Percentiles rank a stretch among this genome's conserved stretches.
phyloP scores from a whole-genome alignment of 2,888 invertebrate species.

The Sericinus montela region DNA sequence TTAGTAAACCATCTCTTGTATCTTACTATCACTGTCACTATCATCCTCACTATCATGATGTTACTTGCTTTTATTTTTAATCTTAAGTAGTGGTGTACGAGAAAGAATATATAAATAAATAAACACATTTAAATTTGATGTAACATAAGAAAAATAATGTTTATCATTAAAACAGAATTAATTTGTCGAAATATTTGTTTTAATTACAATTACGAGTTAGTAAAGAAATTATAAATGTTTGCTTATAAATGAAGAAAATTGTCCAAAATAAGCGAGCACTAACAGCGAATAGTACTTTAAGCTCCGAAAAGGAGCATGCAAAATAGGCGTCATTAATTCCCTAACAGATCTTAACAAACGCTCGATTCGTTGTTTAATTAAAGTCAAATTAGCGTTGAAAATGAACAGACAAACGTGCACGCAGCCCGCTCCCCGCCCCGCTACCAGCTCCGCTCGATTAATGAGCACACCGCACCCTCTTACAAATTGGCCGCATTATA shows the following conservation, averaged over 20 bases:
- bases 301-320: slow-evolving; percentile 17
- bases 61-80: too few species aligned
- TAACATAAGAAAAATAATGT: too few species aligned
- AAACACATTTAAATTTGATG: too few species aligned
- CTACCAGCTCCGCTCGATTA: slow-evolving; percentile 40
- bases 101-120: too few species aligned
- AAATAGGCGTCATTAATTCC: slow-evolving; percentile 22
- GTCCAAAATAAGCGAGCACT: slow-evolving; percentile 1
- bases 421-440: slow-evolving; percentile 26
- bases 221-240: not conserved
- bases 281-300: not conserved
- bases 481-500: slow-evolving; percentile 76
- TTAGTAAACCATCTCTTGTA: too few species aligned
- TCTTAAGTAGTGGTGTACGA: too few species aligned
- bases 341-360: slow-evolving; percentile 21
- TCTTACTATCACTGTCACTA: too few species aligned
- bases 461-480: slow-evolving; percentile 68
- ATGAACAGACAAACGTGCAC: slow-evolving; percentile 40
- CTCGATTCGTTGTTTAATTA: slow-evolving; percentile 52
- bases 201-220: not conserved
- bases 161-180: too few species aligned
- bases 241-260: not conserved
- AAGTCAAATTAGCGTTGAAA: slow-evolving; percentile 54
- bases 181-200: too few species aligned
- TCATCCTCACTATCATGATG: too few species aligned